Evolutionary conservation across 2,113 vertebrate species (phyloP).

Genomic region (Tinamus guttatus): DNA sequence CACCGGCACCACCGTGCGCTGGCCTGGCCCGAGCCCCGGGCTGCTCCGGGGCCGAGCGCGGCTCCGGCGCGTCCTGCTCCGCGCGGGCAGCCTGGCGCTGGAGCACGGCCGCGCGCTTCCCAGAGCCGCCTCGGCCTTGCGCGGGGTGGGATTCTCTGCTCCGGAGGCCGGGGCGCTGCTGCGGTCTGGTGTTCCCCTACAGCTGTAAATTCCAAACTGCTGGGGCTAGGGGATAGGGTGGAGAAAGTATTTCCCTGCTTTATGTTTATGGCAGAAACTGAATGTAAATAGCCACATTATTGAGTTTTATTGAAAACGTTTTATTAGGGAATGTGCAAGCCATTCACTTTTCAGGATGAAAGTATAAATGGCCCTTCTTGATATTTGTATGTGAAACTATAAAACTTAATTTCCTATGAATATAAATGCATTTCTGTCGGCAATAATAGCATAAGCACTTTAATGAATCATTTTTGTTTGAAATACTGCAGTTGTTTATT

Average conservation of each 20-base stretch:
- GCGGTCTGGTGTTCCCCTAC: neutral
- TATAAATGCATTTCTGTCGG: neutral
- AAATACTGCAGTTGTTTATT: neutral
- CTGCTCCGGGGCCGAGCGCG: neutral
- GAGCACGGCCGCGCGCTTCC: neutral
- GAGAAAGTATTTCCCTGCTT: neutral
- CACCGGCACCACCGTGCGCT: neutral
- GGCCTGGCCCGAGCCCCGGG: fast-evolving
- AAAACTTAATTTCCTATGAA: neutral
- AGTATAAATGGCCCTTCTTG: neutral
- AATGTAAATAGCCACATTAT: constrained; percentile 22
- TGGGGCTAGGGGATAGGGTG: neutral
- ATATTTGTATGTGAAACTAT: neutral
- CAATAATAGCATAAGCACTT: neutral
- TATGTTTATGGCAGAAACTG: neutral
- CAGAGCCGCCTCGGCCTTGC: too few relatives aligned
- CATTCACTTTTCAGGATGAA: neutral
- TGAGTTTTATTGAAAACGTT: neutral
- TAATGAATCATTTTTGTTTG: neutral
- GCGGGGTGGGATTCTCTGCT: neutral
- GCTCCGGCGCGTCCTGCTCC: neutral
- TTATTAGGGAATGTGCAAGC: constrained; percentile 5
- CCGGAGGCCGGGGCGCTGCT: neutral
- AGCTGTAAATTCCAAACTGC: neutral
- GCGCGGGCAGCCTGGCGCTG: neutral